These are phyloP conservation scores for Gibbula magus DNA, from an alignment of 2,888 invertebrate genomes.

Conservation along the genomic window DNA sequence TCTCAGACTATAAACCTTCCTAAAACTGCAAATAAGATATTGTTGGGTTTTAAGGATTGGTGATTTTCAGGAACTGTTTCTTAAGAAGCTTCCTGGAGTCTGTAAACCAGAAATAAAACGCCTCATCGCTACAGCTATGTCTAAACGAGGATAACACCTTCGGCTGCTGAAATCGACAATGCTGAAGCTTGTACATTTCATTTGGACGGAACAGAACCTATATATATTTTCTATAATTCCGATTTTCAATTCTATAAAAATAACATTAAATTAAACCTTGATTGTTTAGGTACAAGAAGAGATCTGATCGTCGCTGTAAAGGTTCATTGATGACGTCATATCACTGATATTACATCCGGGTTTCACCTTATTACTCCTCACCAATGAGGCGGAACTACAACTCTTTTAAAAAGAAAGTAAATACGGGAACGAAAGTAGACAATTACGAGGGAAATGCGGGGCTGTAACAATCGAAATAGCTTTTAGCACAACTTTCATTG, in stretches of 20 bases:
- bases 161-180: no score
- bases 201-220: no score
- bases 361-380: background rate
- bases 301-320: no score
- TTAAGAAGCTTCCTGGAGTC: background rate
- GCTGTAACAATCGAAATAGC: no score
- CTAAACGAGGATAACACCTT: no score
- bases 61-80: slow-evolving; percentile 8
- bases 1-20: slow-evolving; percentile 11
- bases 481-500: no score
- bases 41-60: background rate
- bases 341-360: background rate
- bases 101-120: slow-evolving; percentile 10
- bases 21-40: slow-evolving; percentile 11
- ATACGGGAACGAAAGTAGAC: background rate
- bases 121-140: background rate
- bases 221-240: no score
- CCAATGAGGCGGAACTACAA: background rate
- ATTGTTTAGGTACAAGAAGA: no score
- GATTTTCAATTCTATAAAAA: no score
- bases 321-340: background rate
- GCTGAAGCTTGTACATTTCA: no score
- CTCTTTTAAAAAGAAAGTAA: slow-evolving; percentile 1
- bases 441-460: no score
- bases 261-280: no score